These are phyloP conservation scores for Camarhynchus parvulus DNA, from an alignment of 2,113 vertebrate species.

Conservation along the genomic window DNA sequence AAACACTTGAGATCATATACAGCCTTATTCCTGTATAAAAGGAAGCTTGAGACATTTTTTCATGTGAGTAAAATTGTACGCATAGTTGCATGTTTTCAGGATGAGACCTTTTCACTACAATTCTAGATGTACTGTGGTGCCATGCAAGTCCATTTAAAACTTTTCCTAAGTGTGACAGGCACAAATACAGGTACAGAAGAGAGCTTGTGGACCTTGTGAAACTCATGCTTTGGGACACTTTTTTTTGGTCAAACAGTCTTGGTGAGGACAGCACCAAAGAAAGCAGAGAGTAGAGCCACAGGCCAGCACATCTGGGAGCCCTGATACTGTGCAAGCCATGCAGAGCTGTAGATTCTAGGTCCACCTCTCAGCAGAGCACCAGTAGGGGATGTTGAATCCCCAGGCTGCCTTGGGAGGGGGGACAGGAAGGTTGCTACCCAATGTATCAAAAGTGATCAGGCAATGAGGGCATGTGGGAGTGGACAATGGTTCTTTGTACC, in stretches of 20 bases:
- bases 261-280: neutral
- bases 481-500: neutral
- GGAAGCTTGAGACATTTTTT: neutral
- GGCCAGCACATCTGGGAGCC: neutral
- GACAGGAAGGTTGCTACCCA: neutral
- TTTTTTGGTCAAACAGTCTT: neutral
- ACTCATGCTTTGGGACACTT: neutral
- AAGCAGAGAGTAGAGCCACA: accelerated
- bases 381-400: neutral
- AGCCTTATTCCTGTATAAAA: neutral
- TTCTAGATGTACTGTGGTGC: neutral
- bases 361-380: neutral
- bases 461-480: neutral
- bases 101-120: neutral
- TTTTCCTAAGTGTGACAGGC: neutral
- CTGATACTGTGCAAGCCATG: neutral
- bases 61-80: neutral
- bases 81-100: neutral
- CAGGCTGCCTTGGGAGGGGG: neutral
- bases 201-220: neutral
- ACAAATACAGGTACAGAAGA: neutral
- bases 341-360: neutral
- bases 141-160: neutral
- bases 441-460: neutral
- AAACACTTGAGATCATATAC: neutral